These are phyloP conservation scores for Lepidostoma basale DNA, from an alignment of 1,140 invertebrate species.

Conservation along the genomic window DNA sequence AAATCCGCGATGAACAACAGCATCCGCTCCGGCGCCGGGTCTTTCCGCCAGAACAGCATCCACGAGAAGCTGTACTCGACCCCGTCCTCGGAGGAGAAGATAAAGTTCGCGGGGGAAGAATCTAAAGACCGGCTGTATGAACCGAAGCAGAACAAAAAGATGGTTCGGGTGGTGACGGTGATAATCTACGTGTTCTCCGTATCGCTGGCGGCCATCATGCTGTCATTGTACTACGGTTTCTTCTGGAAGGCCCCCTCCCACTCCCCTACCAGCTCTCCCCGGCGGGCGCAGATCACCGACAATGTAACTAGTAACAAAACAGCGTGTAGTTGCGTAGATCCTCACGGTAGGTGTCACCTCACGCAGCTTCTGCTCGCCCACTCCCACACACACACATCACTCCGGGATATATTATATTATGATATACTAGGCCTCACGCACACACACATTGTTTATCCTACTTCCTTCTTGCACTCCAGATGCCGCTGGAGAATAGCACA, in stretches of 20 bases:
- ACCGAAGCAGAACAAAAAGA: slow-evolving; percentile 83
- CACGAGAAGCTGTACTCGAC: slow-evolving; percentile 47
- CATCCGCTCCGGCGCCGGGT: slow-evolving; percentile 53
- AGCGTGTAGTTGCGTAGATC: slow-evolving; percentile 61
- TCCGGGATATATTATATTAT: too few species aligned
- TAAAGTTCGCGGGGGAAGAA: slow-evolving; percentile 75
- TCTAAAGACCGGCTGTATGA: slow-evolving; percentile 83
- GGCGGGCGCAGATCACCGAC: neutral
- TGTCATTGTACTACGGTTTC: slow-evolving; percentile 95
- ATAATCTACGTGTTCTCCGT: slow-evolving; percentile 95
- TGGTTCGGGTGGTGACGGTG: slow-evolving; percentile 91
- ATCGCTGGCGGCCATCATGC: slow-evolving; percentile 91
- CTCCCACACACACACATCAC: neutral
- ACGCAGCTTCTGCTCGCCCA: slow-evolving; percentile 18
- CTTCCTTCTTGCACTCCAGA: too few species aligned
- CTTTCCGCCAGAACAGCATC: slow-evolving; percentile 47
- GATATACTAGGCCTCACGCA: too few species aligned
- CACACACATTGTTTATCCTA: too few species aligned
- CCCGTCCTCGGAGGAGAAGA: slow-evolving; percentile 63
- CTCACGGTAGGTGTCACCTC: slow-evolving; percentile 59
- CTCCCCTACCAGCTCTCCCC: slow-evolving; percentile 43
- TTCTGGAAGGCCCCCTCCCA: slow-evolving; percentile 78
- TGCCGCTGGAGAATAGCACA: too few species aligned
- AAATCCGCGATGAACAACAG: slow-evolving; percentile 56
- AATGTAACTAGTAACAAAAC: slow-evolving; percentile 43